Evolutionary conservation across 2,797 vertebrate species (phyloP).

Genomic region (Malacoctenus gilli): DNA sequence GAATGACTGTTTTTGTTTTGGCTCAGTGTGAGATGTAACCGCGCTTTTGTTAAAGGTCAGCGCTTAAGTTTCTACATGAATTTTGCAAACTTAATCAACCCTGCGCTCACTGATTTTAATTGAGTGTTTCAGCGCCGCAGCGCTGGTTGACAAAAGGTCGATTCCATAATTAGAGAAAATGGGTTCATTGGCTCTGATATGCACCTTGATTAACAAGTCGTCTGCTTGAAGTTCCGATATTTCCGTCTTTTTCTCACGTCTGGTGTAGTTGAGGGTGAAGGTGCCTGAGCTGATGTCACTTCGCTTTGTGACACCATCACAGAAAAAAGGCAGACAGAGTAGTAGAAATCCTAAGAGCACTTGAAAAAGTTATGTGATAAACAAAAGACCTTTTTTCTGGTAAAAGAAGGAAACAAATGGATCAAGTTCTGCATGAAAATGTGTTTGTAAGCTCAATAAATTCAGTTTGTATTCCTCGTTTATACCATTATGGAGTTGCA

Average conservation of each 20-base stretch:
- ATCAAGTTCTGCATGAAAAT: too few species aligned
- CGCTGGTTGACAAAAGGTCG: slow-evolving; percentile 47
- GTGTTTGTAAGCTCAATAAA: too few species aligned
- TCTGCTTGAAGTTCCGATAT: slow-evolving; percentile 20
- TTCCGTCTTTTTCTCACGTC: slow-evolving; percentile 6
- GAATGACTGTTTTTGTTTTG: slow-evolving; percentile 22
- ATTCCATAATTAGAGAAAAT: slow-evolving; percentile 68
- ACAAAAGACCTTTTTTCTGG: too few species aligned
- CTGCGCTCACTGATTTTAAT: slow-evolving; percentile 42
- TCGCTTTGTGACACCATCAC: too few species aligned
- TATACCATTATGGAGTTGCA: too few species aligned
- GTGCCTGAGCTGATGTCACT: slow-evolving; percentile 1
- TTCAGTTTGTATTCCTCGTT: too few species aligned
- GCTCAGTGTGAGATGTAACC: slow-evolving; percentile 18
- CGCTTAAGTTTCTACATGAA: slow-evolving; percentile 24
- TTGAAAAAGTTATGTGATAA: too few species aligned
- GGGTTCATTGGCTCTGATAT: slow-evolving; percentile 43
- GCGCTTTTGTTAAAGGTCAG: slow-evolving; percentile 34
- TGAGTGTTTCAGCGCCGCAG: slow-evolving; percentile 41
- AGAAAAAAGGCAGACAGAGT: too few species aligned
- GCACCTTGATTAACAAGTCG: slow-evolving; percentile 53
- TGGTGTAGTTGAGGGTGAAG: slow-evolving; percentile 5
- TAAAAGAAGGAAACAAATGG: too few species aligned
- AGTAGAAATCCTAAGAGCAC: too few species aligned
- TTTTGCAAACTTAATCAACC: slow-evolving; percentile 36